These are phyloP conservation scores for Monoplex corrugatus DNA, from an alignment of 2,888 invertebrate genomes.

Conservation along the genomic window DNA sequence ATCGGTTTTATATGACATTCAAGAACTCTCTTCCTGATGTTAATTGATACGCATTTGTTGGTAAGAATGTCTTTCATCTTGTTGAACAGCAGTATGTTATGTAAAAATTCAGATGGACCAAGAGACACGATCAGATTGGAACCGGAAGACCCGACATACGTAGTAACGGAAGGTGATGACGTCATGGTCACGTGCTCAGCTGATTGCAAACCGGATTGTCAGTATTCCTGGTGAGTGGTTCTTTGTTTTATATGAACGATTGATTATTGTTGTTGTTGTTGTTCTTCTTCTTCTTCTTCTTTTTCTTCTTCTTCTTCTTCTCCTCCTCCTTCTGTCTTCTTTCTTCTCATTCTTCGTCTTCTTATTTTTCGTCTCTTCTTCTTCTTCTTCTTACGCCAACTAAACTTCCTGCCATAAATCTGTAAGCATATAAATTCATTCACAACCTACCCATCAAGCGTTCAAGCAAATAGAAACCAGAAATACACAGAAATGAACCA, in stretches of 20 bases:
- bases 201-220: conserved; percentile 47
- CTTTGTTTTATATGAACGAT: not conserved
- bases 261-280: not conserved
- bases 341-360: not conserved
- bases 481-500: too few species aligned
- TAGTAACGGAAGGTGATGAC: conserved; percentile 36
- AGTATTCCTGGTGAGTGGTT: conserved; percentile 40
- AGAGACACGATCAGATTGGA: conserved; percentile 36
- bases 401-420: too few species aligned
- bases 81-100: too few species aligned
- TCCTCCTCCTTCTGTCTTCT: not conserved
- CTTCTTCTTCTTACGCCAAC: not conserved
- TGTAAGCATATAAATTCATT: too few species aligned
- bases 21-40: too few species aligned
- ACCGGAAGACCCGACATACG: conserved; percentile 31
- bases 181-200: conserved; percentile 46
- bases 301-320: not conserved
- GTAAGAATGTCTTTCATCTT: too few species aligned
- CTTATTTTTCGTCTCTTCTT: not conserved
- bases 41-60: too few species aligned
- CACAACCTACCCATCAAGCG: too few species aligned
- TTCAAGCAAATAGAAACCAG: too few species aligned
- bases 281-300: not conserved
- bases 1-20: too few species aligned
- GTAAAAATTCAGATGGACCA: conserved; percentile 50